Evolutionary conservation across 2,113 vertebrate species (phyloP).

Genomic region (Actenoides hombroni): DNA sequence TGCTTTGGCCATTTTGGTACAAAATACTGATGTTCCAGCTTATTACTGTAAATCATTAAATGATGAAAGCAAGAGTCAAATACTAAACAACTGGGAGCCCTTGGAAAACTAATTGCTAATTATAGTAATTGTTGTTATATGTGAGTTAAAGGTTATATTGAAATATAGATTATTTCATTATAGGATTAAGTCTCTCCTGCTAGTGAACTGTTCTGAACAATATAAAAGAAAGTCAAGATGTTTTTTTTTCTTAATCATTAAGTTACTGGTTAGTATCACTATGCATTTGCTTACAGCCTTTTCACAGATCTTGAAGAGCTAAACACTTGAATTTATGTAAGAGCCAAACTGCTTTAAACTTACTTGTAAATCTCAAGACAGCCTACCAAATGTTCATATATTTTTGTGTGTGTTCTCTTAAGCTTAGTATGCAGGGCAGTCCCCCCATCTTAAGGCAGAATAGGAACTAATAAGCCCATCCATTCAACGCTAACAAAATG

Average conservation of each 20-base stretch:
- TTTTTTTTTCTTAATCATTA: not conserved
- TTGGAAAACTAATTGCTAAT: slow-evolving; percentile 51
- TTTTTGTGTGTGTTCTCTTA: not conserved
- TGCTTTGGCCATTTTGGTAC: slow-evolving; percentile 41
- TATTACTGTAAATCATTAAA: slow-evolving; percentile 65
- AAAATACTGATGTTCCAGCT: slow-evolving; percentile 62
- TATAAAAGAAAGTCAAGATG: not conserved
- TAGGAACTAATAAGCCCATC: not conserved
- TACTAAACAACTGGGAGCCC: not conserved
- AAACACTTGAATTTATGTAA: not conserved
- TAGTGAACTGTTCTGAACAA: not conserved
- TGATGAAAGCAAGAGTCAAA: slow-evolving; percentile 65
- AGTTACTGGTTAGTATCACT: not conserved
- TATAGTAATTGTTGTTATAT: slow-evolving; percentile 32
- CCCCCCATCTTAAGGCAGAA: not conserved
- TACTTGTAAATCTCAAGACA: not conserved
- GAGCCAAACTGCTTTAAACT: not conserved
- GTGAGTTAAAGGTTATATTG: slow-evolving; percentile 23
- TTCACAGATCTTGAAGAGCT: not conserved
- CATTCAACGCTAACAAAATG: not conserved
- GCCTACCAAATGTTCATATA: not conserved
- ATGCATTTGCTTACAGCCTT: not conserved
- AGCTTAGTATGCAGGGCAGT: not conserved
- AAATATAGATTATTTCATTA: not conserved
- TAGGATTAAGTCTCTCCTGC: not conserved